Percentiles rank a stretch among this genome's conserved stretches.
phyloP scores from a whole-genome alignment of 2,113 vertebrate species.

The Neogale vison region DNA sequence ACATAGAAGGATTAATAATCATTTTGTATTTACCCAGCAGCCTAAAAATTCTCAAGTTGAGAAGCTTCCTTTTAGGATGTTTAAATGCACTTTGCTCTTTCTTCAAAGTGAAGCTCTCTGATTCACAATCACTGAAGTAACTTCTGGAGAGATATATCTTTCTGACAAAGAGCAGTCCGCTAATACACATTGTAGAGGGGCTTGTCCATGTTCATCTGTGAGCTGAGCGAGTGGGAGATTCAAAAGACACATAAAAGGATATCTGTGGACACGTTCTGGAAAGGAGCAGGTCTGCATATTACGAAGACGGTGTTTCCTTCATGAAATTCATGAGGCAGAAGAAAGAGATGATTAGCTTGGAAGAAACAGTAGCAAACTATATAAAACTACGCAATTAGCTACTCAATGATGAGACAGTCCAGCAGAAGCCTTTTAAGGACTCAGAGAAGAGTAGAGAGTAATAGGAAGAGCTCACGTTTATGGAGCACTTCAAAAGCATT shows the following conservation, averaged over 20 bases:
- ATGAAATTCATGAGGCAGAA: not conserved
- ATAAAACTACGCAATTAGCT: not conserved
- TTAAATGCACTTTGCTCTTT: not conserved
- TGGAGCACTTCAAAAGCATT: slow-evolving; percentile 29
- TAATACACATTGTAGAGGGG: not conserved
- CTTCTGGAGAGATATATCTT: not conserved
- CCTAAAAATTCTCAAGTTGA: slow-evolving; percentile 26
- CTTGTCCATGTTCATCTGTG: not conserved
- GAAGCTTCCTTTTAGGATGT: slow-evolving; percentile 10
- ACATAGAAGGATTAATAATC: not conserved
- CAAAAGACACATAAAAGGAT: not conserved
- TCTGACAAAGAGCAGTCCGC: not conserved
- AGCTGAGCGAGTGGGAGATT: not conserved
- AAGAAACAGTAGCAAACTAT: not conserved
- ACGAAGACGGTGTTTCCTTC: not conserved
- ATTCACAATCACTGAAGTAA: not conserved
- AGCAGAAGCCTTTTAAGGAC: slow-evolving; percentile 43
- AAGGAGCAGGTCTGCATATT: not conserved
- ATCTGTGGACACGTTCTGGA: not conserved
- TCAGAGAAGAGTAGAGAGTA: not conserved
- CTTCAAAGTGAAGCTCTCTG: not conserved
- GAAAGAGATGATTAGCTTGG: not conserved
- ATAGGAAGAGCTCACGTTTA: slow-evolving; percentile 11
- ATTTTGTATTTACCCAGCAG: slow-evolving; percentile 44
- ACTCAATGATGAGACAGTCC: slow-evolving; percentile 12